Evolutionary conservation across 1,140 invertebrate genomes (phyloP), one percentile per base, ranked within the genome.

Genomic region (Drosophila takahashii): DNA sequence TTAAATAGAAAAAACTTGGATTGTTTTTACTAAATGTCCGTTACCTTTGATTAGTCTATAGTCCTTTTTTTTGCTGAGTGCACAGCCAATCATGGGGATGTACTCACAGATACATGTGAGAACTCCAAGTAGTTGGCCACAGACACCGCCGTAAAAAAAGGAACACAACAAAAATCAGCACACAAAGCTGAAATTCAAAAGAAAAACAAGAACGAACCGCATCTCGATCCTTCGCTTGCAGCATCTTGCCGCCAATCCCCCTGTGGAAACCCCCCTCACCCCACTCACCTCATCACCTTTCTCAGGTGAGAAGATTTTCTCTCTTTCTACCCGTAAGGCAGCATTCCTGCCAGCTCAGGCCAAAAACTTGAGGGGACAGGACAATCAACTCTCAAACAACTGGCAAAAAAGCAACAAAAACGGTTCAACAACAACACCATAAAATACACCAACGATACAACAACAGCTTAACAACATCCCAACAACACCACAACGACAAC

Each of bases 331-430:
- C 77, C 84, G 83, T 77, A 69, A 71, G 79, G 83, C 83, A 87
- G 62, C 83, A 86, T 87, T 86, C 83, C 84, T 87, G 56, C 47
- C 73, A 48, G 65, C 60, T 53, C 70, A 57, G 70, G 70, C 79
- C 73, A 83, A 86, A 77, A 87, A 79, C 79, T 79, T 79, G 79
- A 87, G 81, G 81, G 86, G 81, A 86, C 83, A 86, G 81, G 81
- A 86, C 81, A 86, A 86, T 86, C 81, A 86, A 86, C 81, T 86
- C 81, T 61, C 69, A 71, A 70, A 56, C 66, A 54, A 53, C 65
- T 62, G 57, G 39, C 60, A 7, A 27, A 77, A 60, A 37, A 52
- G 52, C 27, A 67, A 44, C 36, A 72, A n/a, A 47, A 75, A 41
- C 44, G 44, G 22, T 34, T 47, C 42, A 60, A 22, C 52, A 50